Conservation (phyloP, 2,113 vertebrate genomes). For the Fregata magnificens region DNA sequence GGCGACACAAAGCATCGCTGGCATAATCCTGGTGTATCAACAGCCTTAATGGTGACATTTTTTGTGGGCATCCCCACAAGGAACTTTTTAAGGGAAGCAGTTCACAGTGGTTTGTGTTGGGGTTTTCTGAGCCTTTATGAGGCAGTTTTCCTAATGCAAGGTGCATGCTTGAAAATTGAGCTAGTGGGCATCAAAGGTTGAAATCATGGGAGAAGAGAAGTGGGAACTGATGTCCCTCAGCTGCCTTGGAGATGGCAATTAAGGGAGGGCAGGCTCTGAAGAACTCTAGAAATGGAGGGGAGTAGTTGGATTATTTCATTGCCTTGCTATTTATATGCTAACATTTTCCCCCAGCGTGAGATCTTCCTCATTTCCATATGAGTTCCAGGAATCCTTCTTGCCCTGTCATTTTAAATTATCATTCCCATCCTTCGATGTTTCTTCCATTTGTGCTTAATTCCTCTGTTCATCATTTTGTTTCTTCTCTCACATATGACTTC, state of each 20-base stretch:
- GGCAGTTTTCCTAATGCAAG: not conserved
- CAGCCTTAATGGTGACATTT: not conserved
- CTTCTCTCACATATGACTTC: not conserved
- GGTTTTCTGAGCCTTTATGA: not conserved
- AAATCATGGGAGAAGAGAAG: not conserved
- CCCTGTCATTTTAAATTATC: constrained; percentile 10
- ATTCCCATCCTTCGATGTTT: not conserved
- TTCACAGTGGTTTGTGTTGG: not conserved
- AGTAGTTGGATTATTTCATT: not conserved
- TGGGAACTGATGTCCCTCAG: not conserved
- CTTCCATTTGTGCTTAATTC: constrained; percentile 30
- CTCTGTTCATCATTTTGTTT: not conserved
- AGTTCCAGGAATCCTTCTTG: constrained; percentile 21
- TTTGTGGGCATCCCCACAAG: not conserved
- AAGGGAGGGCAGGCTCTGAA: not conserved
- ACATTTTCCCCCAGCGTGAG: not conserved
- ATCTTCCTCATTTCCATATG: constrained; percentile 27
- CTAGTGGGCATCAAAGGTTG: not conserved
- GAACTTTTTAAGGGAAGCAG: not conserved
- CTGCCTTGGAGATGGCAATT: not conserved
- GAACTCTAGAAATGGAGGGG: not conserved
- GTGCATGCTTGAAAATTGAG: not conserved
- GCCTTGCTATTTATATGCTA: constrained; percentile 1
- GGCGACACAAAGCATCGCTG: not conserved
- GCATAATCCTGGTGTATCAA: not conserved